Percentiles rank a stretch among this genome's conserved stretches.
phyloP scores from a whole-genome alignment of 53 echinoderm and acorn worm species.

The Stichopus horrens region DNA sequence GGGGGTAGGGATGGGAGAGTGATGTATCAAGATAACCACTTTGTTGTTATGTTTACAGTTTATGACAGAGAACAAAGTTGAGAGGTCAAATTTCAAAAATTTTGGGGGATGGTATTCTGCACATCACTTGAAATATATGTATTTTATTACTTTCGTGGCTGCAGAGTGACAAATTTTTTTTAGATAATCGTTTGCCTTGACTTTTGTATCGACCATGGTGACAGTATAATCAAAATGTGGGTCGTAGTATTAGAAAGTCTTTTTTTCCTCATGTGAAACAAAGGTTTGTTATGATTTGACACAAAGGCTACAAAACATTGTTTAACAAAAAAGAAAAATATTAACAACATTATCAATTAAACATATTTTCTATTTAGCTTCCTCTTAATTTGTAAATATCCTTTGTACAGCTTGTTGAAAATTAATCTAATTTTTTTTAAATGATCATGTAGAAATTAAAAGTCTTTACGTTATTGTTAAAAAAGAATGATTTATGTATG shows the following conservation, averaged over 20 bases:
- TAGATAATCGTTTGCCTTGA: background rate
- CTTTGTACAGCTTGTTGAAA: slow-evolving; percentile 25
- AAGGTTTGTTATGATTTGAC: background rate
- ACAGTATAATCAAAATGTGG: background rate
- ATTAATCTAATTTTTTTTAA: background rate
- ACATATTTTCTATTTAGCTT: background rate
- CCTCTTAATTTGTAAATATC: slow-evolving; percentile 22
- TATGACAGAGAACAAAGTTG: no score
- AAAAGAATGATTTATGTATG: no score
- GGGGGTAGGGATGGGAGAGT: no score
- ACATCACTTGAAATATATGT: no score
- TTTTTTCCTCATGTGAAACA: background rate
- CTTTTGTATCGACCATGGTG: background rate
- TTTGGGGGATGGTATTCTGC: no score
- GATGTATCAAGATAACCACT: no score
- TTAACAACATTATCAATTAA: background rate
- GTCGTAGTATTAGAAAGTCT: no score
- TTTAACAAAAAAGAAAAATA: background rate
- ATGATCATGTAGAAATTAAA: background rate
- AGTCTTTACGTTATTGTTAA: no score
- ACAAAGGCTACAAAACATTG: background rate
- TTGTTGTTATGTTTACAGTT: no score
- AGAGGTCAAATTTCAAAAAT: no score
- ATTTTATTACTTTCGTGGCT: background rate
- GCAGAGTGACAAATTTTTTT: background rate